Conservation (phyloP, 2,113 vertebrate genomes). For the Ptilorrhoa leucosticta region DNA sequence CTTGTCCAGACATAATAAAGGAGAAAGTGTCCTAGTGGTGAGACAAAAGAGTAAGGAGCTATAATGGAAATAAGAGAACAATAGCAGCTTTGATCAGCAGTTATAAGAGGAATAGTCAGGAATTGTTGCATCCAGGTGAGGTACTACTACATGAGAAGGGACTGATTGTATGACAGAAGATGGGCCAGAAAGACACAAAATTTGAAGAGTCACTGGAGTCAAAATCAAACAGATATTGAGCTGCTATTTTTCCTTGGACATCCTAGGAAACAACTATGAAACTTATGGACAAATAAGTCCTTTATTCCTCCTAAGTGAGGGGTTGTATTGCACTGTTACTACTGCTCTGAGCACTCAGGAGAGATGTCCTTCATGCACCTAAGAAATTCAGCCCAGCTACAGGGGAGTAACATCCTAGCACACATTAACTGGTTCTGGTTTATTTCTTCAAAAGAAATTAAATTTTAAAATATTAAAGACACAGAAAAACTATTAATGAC, state of each 20-base stretch:
- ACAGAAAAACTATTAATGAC: not conserved
- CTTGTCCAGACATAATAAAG: not conserved
- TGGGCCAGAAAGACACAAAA: not conserved
- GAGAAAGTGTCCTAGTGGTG: not conserved
- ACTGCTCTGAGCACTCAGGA: not conserved
- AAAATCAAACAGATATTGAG: not conserved
- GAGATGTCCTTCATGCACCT: not conserved
- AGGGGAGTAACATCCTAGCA: not conserved
- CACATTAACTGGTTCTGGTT: not conserved
- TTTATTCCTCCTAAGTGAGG: not conserved
- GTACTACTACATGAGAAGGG: not conserved
- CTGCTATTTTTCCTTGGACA: not conserved
- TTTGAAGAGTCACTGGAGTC: not conserved
- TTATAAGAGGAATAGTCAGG: not conserved
- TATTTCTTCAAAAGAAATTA: not conserved
- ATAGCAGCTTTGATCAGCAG: not conserved
- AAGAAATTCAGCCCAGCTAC: not conserved
- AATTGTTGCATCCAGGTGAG: not conserved
- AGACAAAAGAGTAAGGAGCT: not conserved
- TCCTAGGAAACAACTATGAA: not conserved
- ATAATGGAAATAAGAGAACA: not conserved
- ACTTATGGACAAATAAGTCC: accelerated
- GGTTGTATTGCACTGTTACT: not conserved
- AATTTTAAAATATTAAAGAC: not conserved
- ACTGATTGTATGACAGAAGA: not conserved